A percentile compares a stretch with the other conserved stretches of the same genome.
phyloP scores from a whole-genome alignment of 2,797 vertebrate species.

The Thamnophis elegans region DNA sequence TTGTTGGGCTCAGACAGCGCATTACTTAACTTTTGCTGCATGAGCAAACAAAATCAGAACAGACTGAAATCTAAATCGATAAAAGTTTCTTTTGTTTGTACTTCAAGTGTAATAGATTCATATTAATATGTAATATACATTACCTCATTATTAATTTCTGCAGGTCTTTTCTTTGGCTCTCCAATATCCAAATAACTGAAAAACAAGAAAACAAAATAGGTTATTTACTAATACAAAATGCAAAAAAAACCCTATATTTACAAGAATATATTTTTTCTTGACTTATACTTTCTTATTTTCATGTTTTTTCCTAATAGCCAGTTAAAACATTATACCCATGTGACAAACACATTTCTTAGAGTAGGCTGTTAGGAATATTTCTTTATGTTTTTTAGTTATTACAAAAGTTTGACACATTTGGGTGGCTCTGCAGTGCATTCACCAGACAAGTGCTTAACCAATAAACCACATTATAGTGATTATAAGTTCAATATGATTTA shows the following conservation, averaged over 20 bases:
- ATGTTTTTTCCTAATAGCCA: not conserved
- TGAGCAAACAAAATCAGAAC: not conserved
- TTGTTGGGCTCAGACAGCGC: not conserved
- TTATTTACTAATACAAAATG: constrained; percentile 15
- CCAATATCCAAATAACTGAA: constrained; percentile 91
- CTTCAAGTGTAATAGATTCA: not conserved
- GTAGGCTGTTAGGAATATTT: not conserved
- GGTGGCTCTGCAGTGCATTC: not conserved
- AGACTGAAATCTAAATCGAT: not conserved
- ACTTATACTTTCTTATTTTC: too few relatives aligned
- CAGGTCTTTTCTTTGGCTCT: constrained; percentile 82
- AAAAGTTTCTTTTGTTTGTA: not conserved
- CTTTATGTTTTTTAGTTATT: not conserved
- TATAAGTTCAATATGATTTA: not conserved
- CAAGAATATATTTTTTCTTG: not conserved
- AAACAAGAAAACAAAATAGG: constrained; percentile 30
- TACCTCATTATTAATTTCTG: constrained; percentile 82
- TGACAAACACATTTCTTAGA: not conserved
- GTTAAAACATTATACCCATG: not conserved
- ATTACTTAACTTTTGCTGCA: not conserved
- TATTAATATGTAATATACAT: constrained; percentile 27
- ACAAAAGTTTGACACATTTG: not conserved
- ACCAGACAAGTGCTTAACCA: not conserved
- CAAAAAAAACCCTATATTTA: not conserved
- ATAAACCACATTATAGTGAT: not conserved